These are phyloP conservation scores for Synergus laeviventris DNA, from an alignment of 2,888 invertebrate species.

Conservation along the genomic window DNA sequence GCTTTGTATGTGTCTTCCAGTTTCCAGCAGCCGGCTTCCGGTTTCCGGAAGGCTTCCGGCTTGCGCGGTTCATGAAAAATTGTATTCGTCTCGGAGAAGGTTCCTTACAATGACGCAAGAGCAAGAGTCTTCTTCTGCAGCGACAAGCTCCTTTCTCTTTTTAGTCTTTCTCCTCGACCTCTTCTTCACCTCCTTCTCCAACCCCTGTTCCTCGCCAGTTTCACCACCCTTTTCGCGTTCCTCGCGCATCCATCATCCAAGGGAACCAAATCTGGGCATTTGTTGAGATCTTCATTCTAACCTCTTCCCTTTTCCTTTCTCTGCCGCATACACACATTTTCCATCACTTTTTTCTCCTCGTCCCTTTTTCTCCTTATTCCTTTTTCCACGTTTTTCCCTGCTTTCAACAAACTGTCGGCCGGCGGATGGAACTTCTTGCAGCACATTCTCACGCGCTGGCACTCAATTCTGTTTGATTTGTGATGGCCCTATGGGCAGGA, in stretches of 20 bases:
- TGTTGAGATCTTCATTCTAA: slow-evolving; percentile 60
- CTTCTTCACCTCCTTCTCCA: slow-evolving; percentile 48
- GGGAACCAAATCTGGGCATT: slow-evolving; percentile 64
- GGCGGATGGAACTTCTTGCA: slow-evolving; percentile 41
- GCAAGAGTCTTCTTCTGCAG: slow-evolving; percentile 4
- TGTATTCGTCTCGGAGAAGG: slow-evolving; percentile 43
- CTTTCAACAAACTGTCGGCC: slow-evolving; percentile 13
- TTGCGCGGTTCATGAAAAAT: slow-evolving; percentile 62
- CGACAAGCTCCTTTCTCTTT: slow-evolving; percentile 7
- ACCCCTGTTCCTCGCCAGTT: slow-evolving; percentile 36
- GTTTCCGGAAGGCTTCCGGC: slow-evolving; percentile 59
- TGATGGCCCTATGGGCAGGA: slow-evolving; percentile 44
- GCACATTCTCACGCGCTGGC: slow-evolving; percentile 52
- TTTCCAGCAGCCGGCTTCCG: slow-evolving; percentile 60
- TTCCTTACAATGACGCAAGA: slow-evolving; percentile 44
- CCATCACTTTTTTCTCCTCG: neutral
- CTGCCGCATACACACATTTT: neutral
- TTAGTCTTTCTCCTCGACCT: slow-evolving; percentile 30
- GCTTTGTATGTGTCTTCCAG: slow-evolving; percentile 51
- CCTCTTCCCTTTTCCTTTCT: slow-evolving; percentile 41
- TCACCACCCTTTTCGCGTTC: slow-evolving; percentile 49
- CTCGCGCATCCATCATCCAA: slow-evolving; percentile 66
- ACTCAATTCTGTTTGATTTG: slow-evolving; percentile 59
- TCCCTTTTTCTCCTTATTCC: no score
- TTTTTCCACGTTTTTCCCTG: neutral